Base-by-base conservation (phyloP, 2,888 invertebrate genomes). In the Ormyrus rosae region DNA sequence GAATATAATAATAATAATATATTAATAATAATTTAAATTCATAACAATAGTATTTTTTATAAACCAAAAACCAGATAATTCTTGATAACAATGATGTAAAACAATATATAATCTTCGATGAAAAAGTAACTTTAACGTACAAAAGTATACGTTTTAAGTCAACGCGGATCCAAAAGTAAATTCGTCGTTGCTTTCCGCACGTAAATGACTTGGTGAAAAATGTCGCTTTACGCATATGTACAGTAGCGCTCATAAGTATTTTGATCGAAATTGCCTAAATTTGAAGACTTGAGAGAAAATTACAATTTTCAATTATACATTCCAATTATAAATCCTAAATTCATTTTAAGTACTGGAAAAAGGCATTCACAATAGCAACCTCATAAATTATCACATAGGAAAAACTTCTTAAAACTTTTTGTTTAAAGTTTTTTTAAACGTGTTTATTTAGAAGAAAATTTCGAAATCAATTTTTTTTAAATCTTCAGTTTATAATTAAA, bases 181-280 rank as follows among this genome's bases (percentile, higher is more conserved):
- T 78, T 82, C 72, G 72, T 75, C 80, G 80, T 82, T 82, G 78
- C 78, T 78, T 78, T 72, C 56, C 51, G 55, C 56, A 82, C 75
- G 82, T 78, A 82, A 82, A 75, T 80, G 78, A 80, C 80, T 82
- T 56, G 78, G 71, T 80, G 78, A 78, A 78, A 80, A 78, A 75
- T 64, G 72, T 78, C 78, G 70, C 74, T 78, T 82, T 73, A 80
- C 72, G 75, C 78, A 45, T 81, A 82, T 82, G 67, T 78, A 82
- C 82, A 80, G 78, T 80, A 82, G 74, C 82, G 80, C 80, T 82
- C 80, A 74, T 74, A 51, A 82, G 45, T 65, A 67, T 80, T 73
- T 80, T 65, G 58, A 78, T 56, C 34, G 48, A 71, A 78, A 63
- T 75, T 78, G 75, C 78, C 78, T 81, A 13, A 67, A 71, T 63